Conservation (phyloP, 2,888 invertebrate species). For the Dorcus hopei region DNA sequence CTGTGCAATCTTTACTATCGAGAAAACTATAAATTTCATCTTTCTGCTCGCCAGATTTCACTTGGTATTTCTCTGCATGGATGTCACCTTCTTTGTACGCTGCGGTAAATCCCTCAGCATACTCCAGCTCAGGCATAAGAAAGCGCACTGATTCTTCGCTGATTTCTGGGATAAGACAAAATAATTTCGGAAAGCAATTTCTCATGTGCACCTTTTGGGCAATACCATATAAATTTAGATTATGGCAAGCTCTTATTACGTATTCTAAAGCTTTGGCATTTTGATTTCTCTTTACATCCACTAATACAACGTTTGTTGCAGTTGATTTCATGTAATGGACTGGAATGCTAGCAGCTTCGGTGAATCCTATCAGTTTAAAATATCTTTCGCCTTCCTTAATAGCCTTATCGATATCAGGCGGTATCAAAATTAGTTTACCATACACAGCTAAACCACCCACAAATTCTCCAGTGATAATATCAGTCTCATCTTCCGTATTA, state of each 20-base stretch:
- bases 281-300: neutral
- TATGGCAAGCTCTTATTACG: conserved; percentile 8
- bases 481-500: conserved; percentile 8
- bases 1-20: conserved; percentile 6
- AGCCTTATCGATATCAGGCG: conserved; percentile 8
- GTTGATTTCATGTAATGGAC: neutral
- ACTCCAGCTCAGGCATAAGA: conserved; percentile 9
- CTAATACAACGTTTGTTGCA: neutral
- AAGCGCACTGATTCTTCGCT: conserved; percentile 4
- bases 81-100: conserved; percentile 5
- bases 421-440: conserved; percentile 10
- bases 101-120: conserved; percentile 8
- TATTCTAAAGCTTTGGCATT: conserved; percentile 5
- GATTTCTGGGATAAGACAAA: conserved; percentile 7
- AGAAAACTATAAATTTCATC: conserved; percentile 7
- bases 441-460: conserved; percentile 7
- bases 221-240: conserved; percentile 6
- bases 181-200: conserved; percentile 10
- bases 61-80: neutral
- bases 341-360: conserved; percentile 7
- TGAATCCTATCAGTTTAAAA: conserved; percentile 14
- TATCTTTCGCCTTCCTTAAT: conserved; percentile 9
- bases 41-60: conserved; percentile 2
- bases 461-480: neutral
- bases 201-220: conserved; percentile 13